Percentiles rank a stretch among this genome's conserved stretches.
Evolutionary conservation across 1,140 invertebrate genomes (phyloP).

Genomic region (Aporrectodea caliginosa): DNA sequence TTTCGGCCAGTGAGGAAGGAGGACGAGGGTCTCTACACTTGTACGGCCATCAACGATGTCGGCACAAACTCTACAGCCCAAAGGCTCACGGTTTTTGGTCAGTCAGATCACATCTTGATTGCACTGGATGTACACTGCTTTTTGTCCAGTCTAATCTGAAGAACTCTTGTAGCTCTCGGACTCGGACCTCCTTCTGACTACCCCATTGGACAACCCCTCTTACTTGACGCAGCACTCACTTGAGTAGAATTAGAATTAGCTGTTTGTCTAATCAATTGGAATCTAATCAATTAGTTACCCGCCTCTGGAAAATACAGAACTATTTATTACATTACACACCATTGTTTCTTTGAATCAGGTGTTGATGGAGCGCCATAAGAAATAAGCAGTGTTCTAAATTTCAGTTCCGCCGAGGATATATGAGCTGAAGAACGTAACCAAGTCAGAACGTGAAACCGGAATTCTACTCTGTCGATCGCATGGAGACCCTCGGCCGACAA

Average conservation of each 20-base stretch:
- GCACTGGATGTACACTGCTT: background rate
- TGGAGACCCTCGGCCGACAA: slow-evolving; percentile 19
- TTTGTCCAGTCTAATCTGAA: background rate
- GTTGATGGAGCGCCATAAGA: background rate
- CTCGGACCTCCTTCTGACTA: background rate
- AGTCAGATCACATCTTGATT: background rate
- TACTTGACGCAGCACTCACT: too few species aligned
- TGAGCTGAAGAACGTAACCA: slow-evolving; percentile 7
- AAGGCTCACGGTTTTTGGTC: slow-evolving; percentile 21
- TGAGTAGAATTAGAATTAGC: too few species aligned
- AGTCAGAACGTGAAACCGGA: slow-evolving; percentile 3
- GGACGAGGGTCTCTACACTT: slow-evolving; percentile 85
- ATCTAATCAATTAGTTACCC: too few species aligned
- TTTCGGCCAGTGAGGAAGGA: slow-evolving; percentile 60
- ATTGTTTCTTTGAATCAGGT: too few species aligned
- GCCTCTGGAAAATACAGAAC: too few species aligned
- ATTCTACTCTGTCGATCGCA: slow-evolving; percentile 20
- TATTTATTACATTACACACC: too few species aligned
- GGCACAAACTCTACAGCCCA: slow-evolving; percentile 62
- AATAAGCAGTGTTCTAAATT: background rate
- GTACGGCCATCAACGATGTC: slow-evolving; percentile 75
- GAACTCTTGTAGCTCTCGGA: background rate
- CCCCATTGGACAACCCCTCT: too few species aligned
- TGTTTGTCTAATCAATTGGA: too few species aligned
- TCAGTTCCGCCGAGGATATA: slow-evolving; percentile 25